A percentile compares a stretch with the other conserved stretches of the same genome.
These are phyloP conservation scores for Drosophila mayaguana DNA, from an alignment of 2,888 invertebrate genomes.

Conservation along the genomic window DNA sequence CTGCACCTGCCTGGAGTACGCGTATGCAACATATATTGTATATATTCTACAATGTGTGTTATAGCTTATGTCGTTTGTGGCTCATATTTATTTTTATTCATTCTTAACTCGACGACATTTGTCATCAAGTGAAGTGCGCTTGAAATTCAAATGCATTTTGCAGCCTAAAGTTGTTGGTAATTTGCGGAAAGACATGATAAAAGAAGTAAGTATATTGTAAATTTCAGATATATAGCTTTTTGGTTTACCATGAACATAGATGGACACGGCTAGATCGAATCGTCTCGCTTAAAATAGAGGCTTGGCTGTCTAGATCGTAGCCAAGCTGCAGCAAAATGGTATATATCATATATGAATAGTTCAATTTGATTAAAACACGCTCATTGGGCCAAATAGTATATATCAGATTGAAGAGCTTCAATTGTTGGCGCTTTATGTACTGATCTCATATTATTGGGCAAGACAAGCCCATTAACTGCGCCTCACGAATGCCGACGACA, in stretches of 20 bases:
- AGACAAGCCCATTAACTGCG: constrained; percentile 63
- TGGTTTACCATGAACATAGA: background rate
- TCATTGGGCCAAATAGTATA: constrained; percentile 48
- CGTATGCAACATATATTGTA: constrained; percentile 9
- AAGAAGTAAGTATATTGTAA: background rate
- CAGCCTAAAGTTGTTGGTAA: constrained; percentile 54
- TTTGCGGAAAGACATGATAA: constrained; percentile 45
- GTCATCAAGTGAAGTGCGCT: constrained; percentile 64
- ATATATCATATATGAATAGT: constrained; percentile 59
- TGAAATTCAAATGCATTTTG: constrained; percentile 63
- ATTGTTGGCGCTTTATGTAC: constrained; percentile 18
- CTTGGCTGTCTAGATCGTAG: too few relatives aligned
- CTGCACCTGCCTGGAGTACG: constrained; percentile 6
- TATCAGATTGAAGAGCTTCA: constrained; percentile 23
- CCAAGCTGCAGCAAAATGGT: constrained; percentile 8
- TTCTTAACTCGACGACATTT: constrained; percentile 54
- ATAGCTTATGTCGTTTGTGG: constrained; percentile 65
- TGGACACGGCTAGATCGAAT: too few relatives aligned
- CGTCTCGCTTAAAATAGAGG: background rate
- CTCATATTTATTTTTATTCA: constrained; percentile 50
- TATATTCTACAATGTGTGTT: constrained; percentile 34
- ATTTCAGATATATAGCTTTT: background rate
- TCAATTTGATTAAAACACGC: constrained; percentile 81
- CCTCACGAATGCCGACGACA: constrained; percentile 45
- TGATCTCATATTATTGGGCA: constrained; percentile 58